Evolutionary conservation across 2,888 invertebrate genomes (phyloP).

Genomic region (Tachystola acroxantha): DNA sequence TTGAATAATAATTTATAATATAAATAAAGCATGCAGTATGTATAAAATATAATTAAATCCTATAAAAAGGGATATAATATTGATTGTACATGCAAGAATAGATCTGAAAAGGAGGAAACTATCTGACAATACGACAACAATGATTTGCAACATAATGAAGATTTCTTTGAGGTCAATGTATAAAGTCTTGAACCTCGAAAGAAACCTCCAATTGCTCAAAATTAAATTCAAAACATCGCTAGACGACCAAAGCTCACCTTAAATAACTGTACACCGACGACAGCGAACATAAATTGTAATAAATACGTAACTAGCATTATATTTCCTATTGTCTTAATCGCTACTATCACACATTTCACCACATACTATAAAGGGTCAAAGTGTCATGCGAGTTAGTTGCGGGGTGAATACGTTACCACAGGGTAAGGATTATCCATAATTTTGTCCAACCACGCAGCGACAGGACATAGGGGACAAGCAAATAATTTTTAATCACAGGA

Average conservation of each 20-base stretch:
- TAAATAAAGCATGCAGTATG: neutral
- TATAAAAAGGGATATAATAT: no score
- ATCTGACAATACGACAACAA: no score
- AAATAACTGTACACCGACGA: slow-evolving; percentile 99
- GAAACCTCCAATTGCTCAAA: no score
- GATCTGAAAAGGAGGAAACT: no score
- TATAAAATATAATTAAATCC: neutral
- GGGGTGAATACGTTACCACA: slow-evolving; percentile 60
- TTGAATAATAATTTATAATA: no score
- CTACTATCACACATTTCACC: slow-evolving; percentile 99
- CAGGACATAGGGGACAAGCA: slow-evolving; percentile 75
- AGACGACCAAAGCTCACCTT: slow-evolving; percentile 85
- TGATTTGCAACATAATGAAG: no score
- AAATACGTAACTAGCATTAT: slow-evolving; percentile 99
- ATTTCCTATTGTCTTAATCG: slow-evolving; percentile 99
- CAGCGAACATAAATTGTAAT: slow-evolving; percentile 99
- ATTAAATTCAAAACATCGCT: no score
- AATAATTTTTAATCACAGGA: slow-evolving; percentile 58
- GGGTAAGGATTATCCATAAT: slow-evolving; percentile 42
- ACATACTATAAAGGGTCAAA: slow-evolving; percentile 87
- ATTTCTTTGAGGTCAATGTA: no score
- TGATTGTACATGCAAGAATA: no score
- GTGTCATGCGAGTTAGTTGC: slow-evolving; percentile 52
- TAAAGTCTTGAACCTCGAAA: no score
- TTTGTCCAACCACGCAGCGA: slow-evolving; percentile 57